Evolutionary conservation across 1,140 invertebrate species (phyloP).

Genomic region (Drosophila lacteicornis): DNA sequence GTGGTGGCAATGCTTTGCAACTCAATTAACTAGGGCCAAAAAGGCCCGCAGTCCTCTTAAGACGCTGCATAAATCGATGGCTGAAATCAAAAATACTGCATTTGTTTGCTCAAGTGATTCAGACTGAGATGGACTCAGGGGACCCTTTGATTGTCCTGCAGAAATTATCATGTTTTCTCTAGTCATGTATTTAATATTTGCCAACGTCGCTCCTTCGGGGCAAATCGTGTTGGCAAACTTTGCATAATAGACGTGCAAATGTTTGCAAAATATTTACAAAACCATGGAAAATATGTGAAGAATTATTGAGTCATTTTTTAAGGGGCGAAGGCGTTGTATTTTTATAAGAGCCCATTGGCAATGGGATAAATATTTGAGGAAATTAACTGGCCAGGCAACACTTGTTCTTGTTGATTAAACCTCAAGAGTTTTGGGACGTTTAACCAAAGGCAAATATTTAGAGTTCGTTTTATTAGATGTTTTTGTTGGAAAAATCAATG

Average conservation of each 20-base stretch:
- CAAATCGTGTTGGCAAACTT: constrained; percentile 16
- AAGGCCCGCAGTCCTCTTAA: constrained; percentile 5
- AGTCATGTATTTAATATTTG: constrained; percentile 27
- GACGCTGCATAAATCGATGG: not conserved
- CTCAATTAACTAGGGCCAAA: constrained; percentile 58
- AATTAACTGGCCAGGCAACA: constrained; percentile 8
- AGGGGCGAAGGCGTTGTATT: not conserved
- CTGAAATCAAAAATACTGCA: constrained; percentile 7
- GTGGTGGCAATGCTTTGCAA: constrained; percentile 40
- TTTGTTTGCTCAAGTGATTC: constrained; percentile 32
- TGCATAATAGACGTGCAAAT: constrained; percentile 34
- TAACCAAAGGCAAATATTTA: constrained; percentile 8
- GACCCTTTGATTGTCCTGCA: constrained; percentile 14
- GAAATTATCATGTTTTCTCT: constrained; percentile 20
- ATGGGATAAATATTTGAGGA: constrained; percentile 23
- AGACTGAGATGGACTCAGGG: not conserved
- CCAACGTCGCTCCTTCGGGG: not conserved
- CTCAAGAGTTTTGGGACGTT: not conserved
- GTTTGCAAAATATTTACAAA: constrained; percentile 37
- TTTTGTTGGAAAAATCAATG: constrained; percentile 1
- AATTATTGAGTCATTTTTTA: constrained; percentile 6
- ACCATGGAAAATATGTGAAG: constrained; percentile 16
- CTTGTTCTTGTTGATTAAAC: constrained; percentile 19
- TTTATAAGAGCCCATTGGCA: not conserved
- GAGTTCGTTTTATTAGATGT: not conserved